Conservation (phyloP, 2,797 vertebrate genomes). For the Acrossocheilus fasciatus region DNA sequence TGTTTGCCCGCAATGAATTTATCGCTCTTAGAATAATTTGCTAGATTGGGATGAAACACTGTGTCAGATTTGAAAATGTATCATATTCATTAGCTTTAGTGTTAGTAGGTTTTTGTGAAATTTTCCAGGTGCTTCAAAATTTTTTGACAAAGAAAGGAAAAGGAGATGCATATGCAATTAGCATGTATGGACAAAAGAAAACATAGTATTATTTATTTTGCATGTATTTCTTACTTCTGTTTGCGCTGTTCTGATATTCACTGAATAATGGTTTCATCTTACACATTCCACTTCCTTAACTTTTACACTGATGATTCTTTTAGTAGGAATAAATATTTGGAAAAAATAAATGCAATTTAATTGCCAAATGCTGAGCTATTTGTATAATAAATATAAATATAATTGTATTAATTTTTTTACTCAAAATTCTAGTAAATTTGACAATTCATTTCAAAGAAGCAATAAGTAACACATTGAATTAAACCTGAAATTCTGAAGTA, state of each 20-base stretch:
- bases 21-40: conserved; percentile 28
- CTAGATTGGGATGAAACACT: background rate
- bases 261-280: background rate
- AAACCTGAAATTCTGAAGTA: too few species aligned
- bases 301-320: background rate
- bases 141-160: background rate
- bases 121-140: background rate
- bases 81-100: background rate
- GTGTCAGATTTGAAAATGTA: background rate
- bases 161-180: background rate
- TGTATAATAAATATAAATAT: too few species aligned
- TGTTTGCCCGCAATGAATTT: conserved; percentile 26
- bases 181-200: background rate
- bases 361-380: background rate
- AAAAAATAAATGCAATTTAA: background rate
- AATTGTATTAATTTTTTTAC: too few species aligned
- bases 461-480: too few species aligned
- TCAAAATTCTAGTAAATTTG: too few species aligned
- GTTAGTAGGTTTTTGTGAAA: background rate
- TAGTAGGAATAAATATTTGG: background rate
- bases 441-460: too few species aligned
- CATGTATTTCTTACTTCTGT: background rate
- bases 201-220: background rate
- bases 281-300: background rate
- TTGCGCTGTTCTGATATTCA: background rate